A percentile compares a stretch with the other conserved stretches of the same genome.
Conservation (phyloP, 2,113 vertebrate species). For the Saguinus imperator region DNA sequence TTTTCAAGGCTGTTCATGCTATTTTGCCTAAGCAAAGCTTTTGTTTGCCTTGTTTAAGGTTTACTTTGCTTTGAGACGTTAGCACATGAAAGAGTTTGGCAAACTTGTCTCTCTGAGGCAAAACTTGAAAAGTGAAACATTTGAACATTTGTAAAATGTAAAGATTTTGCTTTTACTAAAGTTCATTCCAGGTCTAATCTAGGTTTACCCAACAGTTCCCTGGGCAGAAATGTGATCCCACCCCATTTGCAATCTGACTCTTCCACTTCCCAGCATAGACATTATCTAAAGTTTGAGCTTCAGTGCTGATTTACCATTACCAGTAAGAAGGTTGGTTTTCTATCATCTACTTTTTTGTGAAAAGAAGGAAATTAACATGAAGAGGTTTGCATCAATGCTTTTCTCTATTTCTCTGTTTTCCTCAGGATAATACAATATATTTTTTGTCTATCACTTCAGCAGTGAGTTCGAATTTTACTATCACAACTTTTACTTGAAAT, state of each 20-base stretch:
- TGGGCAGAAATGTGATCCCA: constrained; percentile 24
- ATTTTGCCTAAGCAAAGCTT: constrained; percentile 61
- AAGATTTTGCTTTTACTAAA: constrained; percentile 49
- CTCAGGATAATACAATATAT: not conserved
- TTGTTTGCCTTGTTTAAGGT: constrained; percentile 57
- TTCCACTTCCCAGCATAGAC: not conserved
- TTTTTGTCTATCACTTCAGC: not conserved
- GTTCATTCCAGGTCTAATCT: not conserved
- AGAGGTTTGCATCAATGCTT: not conserved
- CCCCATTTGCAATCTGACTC: not conserved
- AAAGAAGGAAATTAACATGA: not conserved
- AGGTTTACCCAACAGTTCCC: not conserved
- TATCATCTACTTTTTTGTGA: not conserved
- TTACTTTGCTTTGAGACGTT: constrained; percentile 52
- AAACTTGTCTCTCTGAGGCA: constrained; percentile 21
- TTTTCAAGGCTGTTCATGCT: constrained; percentile 35
- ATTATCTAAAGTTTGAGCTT: not conserved
- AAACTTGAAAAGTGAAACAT: constrained; percentile 56
- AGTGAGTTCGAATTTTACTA: not conserved
- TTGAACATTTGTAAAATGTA: constrained; percentile 26
- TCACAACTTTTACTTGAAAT: not conserved
- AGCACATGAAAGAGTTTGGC: constrained; percentile 46
- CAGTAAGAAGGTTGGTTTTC: not conserved
- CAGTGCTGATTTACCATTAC: not conserved
- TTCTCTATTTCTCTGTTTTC: not conserved